Conservation (phyloP, 2,797 vertebrate genomes). For the Rhinatrema bivittatum region DNA sequence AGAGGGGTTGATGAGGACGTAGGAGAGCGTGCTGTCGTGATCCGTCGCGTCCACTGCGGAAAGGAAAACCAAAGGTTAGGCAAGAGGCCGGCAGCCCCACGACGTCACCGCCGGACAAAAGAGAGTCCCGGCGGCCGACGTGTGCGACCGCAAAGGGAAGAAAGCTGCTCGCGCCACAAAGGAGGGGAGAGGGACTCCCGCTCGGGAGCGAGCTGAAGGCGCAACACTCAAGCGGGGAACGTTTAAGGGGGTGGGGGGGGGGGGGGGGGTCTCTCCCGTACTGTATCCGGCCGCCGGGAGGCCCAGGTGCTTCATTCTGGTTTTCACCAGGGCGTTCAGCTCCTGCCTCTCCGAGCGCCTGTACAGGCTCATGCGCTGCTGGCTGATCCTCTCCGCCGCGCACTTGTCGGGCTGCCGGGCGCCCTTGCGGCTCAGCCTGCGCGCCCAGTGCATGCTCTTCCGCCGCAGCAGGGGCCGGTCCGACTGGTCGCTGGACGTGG, state of each 20-base stretch:
- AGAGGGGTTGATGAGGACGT: constrained; percentile 78
- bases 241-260: too few species aligned
- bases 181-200: not conserved
- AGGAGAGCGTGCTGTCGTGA: constrained; percentile 70
- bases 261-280: constrained; percentile 45
- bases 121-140: too few species aligned
- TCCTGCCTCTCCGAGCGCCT: constrained; percentile 74
- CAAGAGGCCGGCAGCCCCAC: not conserved
- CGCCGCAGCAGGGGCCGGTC: constrained; percentile 72
- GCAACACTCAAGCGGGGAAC: too few species aligned
- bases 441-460: constrained; percentile 81
- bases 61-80: not conserved
- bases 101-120: not conserved
- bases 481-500: constrained; percentile 63
- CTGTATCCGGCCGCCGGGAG: constrained; percentile 71
- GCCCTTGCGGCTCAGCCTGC: constrained; percentile 68
- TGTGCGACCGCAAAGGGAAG: rapidly evolving
- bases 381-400: constrained; percentile 68
- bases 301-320: constrained; percentile 74
- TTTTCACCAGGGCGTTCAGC: constrained; percentile 68
- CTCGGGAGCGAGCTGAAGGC: too few species aligned
- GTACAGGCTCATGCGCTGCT: constrained; percentile 71
- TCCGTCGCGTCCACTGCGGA: constrained; percentile 71
- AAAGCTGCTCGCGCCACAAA: too few species aligned
- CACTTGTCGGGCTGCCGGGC: constrained; percentile 54